A percentile compares a stretch with the other conserved stretches of the same genome.
phyloP scores from a whole-genome alignment of 30 jellyfish, hydroid and myxozoan species.

The Calvadosia cruxmelitensis region DNA sequence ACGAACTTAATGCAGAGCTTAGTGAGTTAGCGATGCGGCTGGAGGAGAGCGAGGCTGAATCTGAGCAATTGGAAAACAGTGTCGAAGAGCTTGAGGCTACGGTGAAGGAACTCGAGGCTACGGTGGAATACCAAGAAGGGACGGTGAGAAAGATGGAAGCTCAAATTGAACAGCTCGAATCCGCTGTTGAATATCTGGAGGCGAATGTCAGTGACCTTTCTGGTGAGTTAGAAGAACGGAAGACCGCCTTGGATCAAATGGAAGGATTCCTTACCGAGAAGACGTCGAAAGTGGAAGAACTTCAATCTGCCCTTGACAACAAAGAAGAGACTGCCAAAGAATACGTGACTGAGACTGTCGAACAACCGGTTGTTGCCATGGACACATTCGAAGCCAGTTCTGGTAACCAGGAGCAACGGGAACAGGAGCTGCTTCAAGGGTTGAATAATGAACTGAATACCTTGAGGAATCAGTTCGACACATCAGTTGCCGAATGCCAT shows the following conservation, averaged over 20 bases:
- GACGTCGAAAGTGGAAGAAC: background rate
- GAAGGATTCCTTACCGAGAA: constrained; percentile 37
- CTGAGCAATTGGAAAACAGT: constrained; percentile 27
- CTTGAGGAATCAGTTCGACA: background rate
- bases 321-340: too few species aligned
- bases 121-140: constrained; percentile 38
- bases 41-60: background rate
- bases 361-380: too few species aligned
- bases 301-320: too few species aligned
- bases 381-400: too few species aligned
- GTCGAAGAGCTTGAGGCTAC: constrained; percentile 52
- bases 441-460: background rate
- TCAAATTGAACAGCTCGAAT: constrained; percentile 6
- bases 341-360: too few species aligned
- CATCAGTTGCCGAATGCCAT: background rate
- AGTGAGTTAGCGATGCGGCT: background rate
- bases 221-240: constrained; percentile 9
- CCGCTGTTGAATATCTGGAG: constrained; percentile 1
- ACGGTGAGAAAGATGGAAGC: constrained; percentile 7
- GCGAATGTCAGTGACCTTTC: background rate
- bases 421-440: too few species aligned
- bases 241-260: constrained; percentile 47
- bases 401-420: too few species aligned
- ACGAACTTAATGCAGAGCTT: background rate
- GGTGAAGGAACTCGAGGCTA: constrained; percentile 61